phyloP scores from a whole-genome alignment of 2,113 vertebrate genomes.

The Rhinolophus ferrumequinum region DNA sequence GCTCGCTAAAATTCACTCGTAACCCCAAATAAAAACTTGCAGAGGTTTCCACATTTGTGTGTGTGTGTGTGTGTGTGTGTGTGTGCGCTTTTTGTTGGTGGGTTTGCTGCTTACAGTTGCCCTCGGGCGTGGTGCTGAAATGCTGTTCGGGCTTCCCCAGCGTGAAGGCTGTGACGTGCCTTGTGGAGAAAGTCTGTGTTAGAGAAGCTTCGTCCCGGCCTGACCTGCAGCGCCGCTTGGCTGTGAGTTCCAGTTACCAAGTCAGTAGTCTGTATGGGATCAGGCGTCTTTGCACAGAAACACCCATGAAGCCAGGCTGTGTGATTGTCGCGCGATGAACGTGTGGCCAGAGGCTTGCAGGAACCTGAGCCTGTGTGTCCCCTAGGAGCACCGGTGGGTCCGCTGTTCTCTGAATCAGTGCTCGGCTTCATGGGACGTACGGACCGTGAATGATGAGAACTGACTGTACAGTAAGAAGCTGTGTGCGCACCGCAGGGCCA shows the following conservation, averaged over 20 bases:
- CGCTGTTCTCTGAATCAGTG: accelerated
- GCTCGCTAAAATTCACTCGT: neutral
- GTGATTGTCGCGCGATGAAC: accelerated
- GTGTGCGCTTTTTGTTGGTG: neutral
- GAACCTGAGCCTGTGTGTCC: accelerated
- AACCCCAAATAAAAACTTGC: neutral
- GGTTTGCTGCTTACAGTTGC: accelerated
- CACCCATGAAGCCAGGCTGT: accelerated
- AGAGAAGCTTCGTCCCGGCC: accelerated
- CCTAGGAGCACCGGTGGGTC: no score
- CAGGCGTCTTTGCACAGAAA: neutral
- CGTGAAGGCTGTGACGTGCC: neutral
- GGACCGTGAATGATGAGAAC: accelerated
- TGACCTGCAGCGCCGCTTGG: no score
- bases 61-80: neutral
- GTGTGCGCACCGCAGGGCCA: accelerated
- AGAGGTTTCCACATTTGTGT: neutral
- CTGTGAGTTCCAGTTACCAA: neutral
- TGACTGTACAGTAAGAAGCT: accelerated
- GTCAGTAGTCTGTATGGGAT: accelerated
- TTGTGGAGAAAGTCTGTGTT: accelerated
- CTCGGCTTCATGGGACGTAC: accelerated
- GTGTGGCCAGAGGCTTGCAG: neutral
- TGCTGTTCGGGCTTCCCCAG: accelerated
- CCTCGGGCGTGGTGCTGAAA: accelerated